Conservation (phyloP, 2,797 vertebrate species). For the Rhincodon typus region DNA sequence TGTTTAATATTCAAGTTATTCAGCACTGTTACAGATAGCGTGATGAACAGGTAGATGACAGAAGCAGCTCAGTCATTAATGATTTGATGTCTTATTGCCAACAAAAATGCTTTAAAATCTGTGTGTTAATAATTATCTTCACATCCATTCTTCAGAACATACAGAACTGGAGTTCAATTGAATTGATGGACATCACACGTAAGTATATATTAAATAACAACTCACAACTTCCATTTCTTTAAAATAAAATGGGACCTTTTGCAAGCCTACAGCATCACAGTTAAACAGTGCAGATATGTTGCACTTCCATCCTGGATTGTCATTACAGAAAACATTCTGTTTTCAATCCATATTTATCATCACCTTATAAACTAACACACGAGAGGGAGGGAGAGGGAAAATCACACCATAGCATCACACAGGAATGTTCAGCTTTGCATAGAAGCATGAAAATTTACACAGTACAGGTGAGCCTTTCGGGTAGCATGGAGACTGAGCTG, state of each 20-base stretch:
- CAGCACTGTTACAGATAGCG: not conserved
- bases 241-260: not conserved
- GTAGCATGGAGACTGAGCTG: not conserved
- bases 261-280: slow-evolving; percentile 21
- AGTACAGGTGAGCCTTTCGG: not conserved
- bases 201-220: slow-evolving; percentile 27
- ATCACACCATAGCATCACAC: not conserved
- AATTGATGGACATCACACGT: not conserved
- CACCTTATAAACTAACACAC: not conserved
- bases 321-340: not conserved
- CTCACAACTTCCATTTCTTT: slow-evolving; percentile 1
- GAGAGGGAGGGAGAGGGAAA: not conserved
- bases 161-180: not conserved
- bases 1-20: not conserved
- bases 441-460: not conserved
- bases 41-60: not conserved
- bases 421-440: slow-evolving; percentile 16
- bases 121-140: not conserved
- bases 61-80: not conserved
- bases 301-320: slow-evolving; percentile 17
- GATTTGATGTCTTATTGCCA: not conserved
- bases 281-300: slow-evolving; percentile 31
- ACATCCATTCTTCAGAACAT: not conserved
- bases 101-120: not conserved
- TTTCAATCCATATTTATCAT: not conserved